These are phyloP conservation scores for Bungarus multicinctus DNA, from an alignment of 2,113 vertebrate species.

Conservation along the genomic window DNA sequence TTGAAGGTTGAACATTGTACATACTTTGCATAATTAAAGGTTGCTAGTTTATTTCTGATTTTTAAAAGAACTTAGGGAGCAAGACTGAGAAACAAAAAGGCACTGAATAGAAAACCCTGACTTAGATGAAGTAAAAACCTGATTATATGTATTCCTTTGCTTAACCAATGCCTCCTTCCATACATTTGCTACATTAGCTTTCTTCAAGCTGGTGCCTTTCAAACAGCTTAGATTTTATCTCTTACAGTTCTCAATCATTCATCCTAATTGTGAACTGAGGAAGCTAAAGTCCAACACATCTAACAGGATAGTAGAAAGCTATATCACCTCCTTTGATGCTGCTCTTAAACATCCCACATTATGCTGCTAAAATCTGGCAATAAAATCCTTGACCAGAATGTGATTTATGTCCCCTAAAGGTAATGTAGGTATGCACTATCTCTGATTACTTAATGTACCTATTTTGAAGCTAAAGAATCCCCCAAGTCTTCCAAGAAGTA, in stretches of 20 bases:
- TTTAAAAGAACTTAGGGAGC: background rate
- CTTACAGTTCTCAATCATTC: background rate
- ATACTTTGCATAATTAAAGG: background rate
- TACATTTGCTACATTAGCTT: background rate
- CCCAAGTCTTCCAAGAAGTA: background rate
- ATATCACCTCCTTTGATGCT: background rate
- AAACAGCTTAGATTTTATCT: background rate
- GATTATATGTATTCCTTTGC: background rate
- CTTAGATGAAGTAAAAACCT: background rate
- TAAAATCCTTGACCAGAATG: background rate
- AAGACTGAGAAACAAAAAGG: background rate
- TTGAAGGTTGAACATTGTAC: background rate
- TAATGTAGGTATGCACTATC: background rate
- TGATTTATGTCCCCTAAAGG: background rate
- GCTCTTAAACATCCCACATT: background rate
- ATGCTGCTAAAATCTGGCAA: background rate
- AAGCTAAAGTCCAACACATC: background rate
- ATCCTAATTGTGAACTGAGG: background rate
- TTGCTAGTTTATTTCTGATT: background rate
- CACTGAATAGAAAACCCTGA: background rate
- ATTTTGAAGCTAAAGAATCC: background rate
- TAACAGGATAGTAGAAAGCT: background rate
- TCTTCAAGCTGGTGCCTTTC: background rate
- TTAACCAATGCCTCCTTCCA: background rate
- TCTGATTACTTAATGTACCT: background rate